Percentiles rank a stretch among this genome's conserved stretches.
phyloP scores from a whole-genome alignment of 1,140 invertebrate genomes.

The Hylaeus anthracinus region DNA sequence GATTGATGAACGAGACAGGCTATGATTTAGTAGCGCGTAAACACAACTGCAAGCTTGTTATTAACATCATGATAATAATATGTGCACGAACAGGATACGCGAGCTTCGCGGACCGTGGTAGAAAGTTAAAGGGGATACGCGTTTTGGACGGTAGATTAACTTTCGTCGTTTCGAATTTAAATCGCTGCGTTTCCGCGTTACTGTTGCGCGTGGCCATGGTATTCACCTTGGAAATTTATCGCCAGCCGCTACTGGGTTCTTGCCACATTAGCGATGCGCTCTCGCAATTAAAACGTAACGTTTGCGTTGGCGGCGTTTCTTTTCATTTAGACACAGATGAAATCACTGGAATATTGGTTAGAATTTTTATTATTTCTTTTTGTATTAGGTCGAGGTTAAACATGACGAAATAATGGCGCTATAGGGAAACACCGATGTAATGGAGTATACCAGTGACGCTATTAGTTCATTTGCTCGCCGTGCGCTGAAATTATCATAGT shows the following conservation, averaged over 20 bases:
- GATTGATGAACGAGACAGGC: conserved; percentile 54
- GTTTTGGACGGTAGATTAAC: background rate
- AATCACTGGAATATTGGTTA: background rate
- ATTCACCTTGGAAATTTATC: background rate
- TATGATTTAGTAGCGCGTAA: conserved; percentile 50
- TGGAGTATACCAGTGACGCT: too few species aligned
- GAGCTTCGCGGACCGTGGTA: conserved; percentile 7
- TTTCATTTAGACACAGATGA: background rate
- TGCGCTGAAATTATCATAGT: too few species aligned
- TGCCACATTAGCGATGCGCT: too few species aligned
- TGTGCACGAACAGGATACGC: background rate
- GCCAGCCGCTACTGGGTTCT: too few species aligned
- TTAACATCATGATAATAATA: conserved; percentile 32
- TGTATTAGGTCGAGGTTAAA: too few species aligned
- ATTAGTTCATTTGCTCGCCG: too few species aligned
- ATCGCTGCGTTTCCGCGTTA: background rate
- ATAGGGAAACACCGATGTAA: too few species aligned
- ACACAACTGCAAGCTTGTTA: conserved; percentile 26
- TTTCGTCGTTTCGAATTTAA: background rate
- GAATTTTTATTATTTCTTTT: background rate
- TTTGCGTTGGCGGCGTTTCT: background rate
- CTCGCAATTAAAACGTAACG: background rate
- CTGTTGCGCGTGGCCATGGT: background rate
- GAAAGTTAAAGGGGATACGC: conserved; percentile 5
- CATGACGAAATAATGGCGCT: too few species aligned